These are phyloP conservation scores for Eristalinus aeneus DNA, from an alignment of 2,888 invertebrate genomes.

Conservation along the genomic window DNA sequence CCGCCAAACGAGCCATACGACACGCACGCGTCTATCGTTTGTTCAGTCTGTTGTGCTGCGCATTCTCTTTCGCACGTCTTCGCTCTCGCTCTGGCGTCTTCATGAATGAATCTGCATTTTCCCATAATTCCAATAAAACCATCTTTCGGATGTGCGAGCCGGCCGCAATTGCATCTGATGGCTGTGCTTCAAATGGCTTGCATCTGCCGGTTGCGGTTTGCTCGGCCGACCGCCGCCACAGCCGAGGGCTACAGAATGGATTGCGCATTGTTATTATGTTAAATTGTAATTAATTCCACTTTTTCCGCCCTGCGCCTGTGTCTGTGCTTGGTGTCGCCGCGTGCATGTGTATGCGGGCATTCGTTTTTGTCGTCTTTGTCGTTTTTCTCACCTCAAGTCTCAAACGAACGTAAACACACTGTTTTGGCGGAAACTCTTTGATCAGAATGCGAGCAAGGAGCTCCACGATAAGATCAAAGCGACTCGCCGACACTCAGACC, in stretches of 20 bases:
- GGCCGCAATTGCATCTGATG: conserved; percentile 33
- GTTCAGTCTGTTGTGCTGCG: background rate
- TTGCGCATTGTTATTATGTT: conserved; percentile 69
- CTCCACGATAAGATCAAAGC: conserved; percentile 81
- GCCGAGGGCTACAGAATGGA: conserved; percentile 31
- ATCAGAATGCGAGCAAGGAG: conserved; percentile 81
- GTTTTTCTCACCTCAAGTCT: conserved; percentile 73
- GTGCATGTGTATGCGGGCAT: conserved; percentile 57
- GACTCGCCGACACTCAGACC: conserved; percentile 76
- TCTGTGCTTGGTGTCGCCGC: conserved; percentile 61
- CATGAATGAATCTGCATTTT: conserved; percentile 69
- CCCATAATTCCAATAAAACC: conserved; percentile 54
- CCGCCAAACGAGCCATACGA: conserved; percentile 58
- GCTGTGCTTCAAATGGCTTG: conserved; percentile 21
- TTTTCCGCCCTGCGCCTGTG: conserved; percentile 36
- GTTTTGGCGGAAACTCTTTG: conserved; percentile 81
- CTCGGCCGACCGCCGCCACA: background rate
- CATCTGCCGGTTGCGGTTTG: conserved; percentile 2
- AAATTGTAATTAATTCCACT: conserved; percentile 67
- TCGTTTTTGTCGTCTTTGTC: conserved; percentile 58
- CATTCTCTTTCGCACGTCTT: background rate
- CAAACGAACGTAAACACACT: conserved; percentile 74
- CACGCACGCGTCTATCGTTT: conserved; percentile 48
- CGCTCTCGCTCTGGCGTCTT: conserved; percentile 21
- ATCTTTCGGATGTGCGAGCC: conserved; percentile 46